A percentile compares a stretch with the other conserved stretches of the same genome.
phyloP scores from a whole-genome alignment of 2,113 vertebrate species.

The Bubalus kerabau region DNA sequence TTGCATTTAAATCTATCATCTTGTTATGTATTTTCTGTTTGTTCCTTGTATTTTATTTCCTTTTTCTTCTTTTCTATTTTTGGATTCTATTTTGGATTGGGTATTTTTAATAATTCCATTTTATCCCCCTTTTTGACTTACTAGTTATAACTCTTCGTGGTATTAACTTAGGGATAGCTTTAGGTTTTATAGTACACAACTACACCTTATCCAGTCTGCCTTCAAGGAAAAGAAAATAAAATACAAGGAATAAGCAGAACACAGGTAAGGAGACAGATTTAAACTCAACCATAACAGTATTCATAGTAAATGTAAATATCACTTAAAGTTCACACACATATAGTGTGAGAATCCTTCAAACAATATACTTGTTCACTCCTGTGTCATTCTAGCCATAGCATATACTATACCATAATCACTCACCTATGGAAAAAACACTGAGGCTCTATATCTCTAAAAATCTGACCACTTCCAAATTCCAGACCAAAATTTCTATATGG shows the following conservation, averaged over 20 bases:
- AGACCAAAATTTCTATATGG: not conserved
- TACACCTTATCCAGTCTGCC: not conserved
- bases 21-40: not conserved
- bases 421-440: not conserved
- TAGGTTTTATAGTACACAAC: not conserved
- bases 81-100: not conserved
- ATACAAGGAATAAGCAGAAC: not conserved
- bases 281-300: not conserved
- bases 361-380: not conserved
- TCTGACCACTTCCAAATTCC: not conserved
- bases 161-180: not conserved
- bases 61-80: slow-evolving; percentile 3
- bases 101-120: slow-evolving; percentile 9
- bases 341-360: not conserved
- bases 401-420: not conserved
- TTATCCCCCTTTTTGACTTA: not conserved
- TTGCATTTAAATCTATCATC: not conserved
- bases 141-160: not conserved
- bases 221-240: not conserved
- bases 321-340: not conserved
- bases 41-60: not conserved
- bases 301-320: not conserved
- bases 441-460: not conserved
- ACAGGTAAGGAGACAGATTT: not conserved
- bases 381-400: not conserved